Conservation (phyloP, 2,113 vertebrate species). For the Fregetta grallaria region DNA sequence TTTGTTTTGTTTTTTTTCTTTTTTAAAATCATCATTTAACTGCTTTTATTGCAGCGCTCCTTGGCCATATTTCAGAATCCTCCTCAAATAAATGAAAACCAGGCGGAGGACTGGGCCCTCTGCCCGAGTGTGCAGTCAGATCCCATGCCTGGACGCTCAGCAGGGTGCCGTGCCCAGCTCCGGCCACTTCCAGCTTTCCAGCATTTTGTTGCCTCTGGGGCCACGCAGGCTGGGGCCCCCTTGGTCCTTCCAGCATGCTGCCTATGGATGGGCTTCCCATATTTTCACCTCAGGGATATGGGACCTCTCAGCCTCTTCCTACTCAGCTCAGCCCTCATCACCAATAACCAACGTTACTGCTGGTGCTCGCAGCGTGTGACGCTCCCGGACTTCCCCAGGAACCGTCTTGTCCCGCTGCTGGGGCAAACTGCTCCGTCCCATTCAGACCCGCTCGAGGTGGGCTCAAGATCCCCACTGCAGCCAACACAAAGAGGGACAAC, state of each 20-base stretch:
- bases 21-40: background rate
- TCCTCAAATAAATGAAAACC: background rate
- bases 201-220: background rate
- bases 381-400: too few relatives aligned
- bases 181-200: background rate
- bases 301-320: background rate
- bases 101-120: background rate
- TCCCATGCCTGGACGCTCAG: background rate
- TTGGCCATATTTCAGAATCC: background rate
- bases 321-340: background rate
- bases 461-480: background rate
- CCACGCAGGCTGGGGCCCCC: background rate
- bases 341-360: too few relatives aligned
- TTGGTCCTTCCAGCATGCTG: background rate
- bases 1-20: too few relatives aligned
- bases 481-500: background rate
- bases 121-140: rapidly evolving
- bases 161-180: background rate
- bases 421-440: background rate
- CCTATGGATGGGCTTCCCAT: rapidly evolving
- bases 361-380: background rate
- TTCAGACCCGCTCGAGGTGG: background rate
- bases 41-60: background rate
- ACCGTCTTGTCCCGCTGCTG: too few relatives aligned
- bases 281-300: background rate